Conservation (phyloP, 2,888 invertebrate genomes). For the Sphecodes monilicornis region DNA sequence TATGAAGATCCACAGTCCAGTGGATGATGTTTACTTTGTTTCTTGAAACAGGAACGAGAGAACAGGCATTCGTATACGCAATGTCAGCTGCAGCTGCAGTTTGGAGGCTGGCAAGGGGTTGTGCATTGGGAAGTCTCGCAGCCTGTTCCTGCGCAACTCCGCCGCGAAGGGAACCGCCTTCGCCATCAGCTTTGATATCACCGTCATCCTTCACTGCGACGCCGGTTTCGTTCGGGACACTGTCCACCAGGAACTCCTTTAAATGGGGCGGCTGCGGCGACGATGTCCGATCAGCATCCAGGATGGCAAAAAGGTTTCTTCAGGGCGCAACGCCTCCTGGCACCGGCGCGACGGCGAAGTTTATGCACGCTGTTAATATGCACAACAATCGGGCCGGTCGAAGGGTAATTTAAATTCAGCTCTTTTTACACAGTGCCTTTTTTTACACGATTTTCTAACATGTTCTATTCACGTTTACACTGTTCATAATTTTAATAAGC, state of each 20-base stretch:
- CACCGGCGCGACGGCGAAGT: constrained; percentile 79
- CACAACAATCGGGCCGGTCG: constrained; percentile 92
- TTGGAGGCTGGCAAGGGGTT: constrained; percentile 91
- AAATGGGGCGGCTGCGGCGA: constrained; percentile 96
- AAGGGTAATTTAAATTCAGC: constrained; percentile 85
- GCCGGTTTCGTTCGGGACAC: constrained; percentile 76
- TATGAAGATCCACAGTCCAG: not conserved
- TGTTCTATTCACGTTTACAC: too few relatives aligned
- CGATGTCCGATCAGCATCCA: constrained; percentile 90
- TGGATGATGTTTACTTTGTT: not conserved
- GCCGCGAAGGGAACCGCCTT: constrained; percentile 87
- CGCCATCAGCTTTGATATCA: constrained; percentile 83
- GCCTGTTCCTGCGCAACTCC: constrained; percentile 92
- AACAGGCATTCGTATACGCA: constrained; percentile 94
- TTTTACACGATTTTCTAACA: too few relatives aligned
- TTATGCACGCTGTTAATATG: constrained; percentile 90
- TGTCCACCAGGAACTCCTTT: constrained; percentile 87
- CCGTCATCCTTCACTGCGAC: constrained; percentile 77
- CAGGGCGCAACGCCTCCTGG: constrained; percentile 86
- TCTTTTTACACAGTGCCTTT: too few relatives aligned
- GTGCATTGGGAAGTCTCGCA: constrained; percentile 90
- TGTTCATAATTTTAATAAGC: too few relatives aligned
- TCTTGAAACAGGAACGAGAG: constrained; percentile 91
- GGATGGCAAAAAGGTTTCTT: constrained; percentile 90
- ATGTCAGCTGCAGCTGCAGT: constrained; percentile 92